These are phyloP conservation scores for Aleiodes alternator DNA, from an alignment of 2,888 invertebrate species.

Conservation along the genomic window DNA sequence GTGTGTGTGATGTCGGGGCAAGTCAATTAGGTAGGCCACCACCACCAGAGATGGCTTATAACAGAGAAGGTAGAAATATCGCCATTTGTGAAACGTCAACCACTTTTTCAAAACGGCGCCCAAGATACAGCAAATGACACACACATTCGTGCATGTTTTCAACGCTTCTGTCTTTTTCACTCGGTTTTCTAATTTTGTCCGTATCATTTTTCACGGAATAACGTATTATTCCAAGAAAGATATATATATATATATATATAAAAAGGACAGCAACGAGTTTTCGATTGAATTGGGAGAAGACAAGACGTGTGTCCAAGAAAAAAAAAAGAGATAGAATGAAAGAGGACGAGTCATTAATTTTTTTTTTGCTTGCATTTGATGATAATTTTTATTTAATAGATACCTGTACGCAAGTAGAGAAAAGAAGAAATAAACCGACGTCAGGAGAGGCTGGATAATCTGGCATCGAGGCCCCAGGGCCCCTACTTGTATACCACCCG, in stretches of 20 bases:
- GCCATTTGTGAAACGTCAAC: slow-evolving; percentile 35
- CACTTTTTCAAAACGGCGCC: slow-evolving; percentile 40
- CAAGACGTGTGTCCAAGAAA: too few species aligned
- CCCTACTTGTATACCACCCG: slow-evolving; percentile 53
- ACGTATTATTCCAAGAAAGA: too few species aligned
- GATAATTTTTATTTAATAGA: not conserved
- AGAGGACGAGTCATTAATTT: too few species aligned
- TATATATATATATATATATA: too few species aligned
- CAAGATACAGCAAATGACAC: slow-evolving; percentile 43
- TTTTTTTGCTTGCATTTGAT: too few species aligned
- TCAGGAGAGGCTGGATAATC: slow-evolving; percentile 62
- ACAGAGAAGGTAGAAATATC: slow-evolving; percentile 47
- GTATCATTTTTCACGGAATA: slow-evolving; percentile 3
- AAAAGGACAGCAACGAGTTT: too few species aligned
- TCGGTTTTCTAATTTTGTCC: not conserved
- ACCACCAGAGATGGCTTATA: slow-evolving; percentile 40
- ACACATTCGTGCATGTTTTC: slow-evolving; percentile 46
- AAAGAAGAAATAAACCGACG: slow-evolving; percentile 37
- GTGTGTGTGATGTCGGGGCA: slow-evolving; percentile 37
- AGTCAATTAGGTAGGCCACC: slow-evolving; percentile 46
- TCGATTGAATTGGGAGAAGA: too few species aligned
- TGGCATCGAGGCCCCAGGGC: slow-evolving; percentile 67
- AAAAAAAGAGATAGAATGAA: too few species aligned
- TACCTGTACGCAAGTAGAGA: slow-evolving; percentile 32
- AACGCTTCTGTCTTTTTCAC: slow-evolving; percentile 35